These are phyloP conservation scores for Candoia aspera DNA, from an alignment of 2,113 vertebrate species.

Conservation along the genomic window DNA sequence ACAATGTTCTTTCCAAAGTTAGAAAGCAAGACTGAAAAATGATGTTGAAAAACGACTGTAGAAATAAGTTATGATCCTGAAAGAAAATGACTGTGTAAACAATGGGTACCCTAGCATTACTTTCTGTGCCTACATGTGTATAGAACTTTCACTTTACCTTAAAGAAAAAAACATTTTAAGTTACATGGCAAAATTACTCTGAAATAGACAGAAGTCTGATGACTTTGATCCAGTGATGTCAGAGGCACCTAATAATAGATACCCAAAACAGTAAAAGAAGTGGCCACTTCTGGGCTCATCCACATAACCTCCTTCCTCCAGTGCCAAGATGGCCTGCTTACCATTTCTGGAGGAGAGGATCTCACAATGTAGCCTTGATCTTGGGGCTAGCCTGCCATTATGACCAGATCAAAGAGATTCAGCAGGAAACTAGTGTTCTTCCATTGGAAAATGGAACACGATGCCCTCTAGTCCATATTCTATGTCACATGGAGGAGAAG, in stretches of 20 bases:
- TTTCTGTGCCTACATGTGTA: neutral
- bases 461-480: too few relatives aligned
- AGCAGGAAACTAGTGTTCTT: too few relatives aligned
- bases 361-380: neutral
- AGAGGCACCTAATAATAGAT: too few relatives aligned
- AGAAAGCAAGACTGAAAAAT: neutral
- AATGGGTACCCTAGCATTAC: too few relatives aligned
- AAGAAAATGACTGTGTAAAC: too few relatives aligned
- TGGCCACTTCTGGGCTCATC: neutral
- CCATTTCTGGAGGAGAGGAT: neutral
- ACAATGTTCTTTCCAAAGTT: neutral
- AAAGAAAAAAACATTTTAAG: neutral
- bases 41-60: neutral
- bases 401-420: neutral
- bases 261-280: neutral
- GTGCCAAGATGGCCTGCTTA: neutral
- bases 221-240: neutral
- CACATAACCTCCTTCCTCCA: neutral
- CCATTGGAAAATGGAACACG: too few relatives aligned
- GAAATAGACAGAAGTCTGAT: neutral
- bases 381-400: neutral
- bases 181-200: neutral
- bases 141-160: neutral
- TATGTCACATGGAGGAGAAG: too few relatives aligned
- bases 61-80: neutral